Evolutionary conservation across 2,113 vertebrate species (phyloP), one percentile per base, ranked within the genome.

Genomic region (Calyptomena viridis): DNA sequence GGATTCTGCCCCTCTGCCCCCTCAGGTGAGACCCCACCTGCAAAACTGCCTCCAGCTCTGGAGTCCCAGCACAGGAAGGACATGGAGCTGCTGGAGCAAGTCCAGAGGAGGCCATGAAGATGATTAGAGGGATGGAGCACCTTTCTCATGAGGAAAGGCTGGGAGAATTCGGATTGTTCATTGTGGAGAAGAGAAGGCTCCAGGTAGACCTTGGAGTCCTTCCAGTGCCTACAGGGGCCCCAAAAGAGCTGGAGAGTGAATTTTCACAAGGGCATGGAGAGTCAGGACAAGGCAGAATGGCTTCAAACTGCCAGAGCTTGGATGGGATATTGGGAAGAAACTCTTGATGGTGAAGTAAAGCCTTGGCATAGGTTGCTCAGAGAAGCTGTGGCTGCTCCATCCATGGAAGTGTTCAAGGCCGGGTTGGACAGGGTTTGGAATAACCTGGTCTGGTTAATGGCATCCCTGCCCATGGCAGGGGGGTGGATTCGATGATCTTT

Each of bases 401-500:
- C 35, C 71, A 30, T 63, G 35, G 25, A 33, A 14, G 1, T 35
- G 25, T 56, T 11, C 71, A 35, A 9, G 2, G 25, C 4, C 79
- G 42, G 18, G 3, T 2, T 84, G 49, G 12, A 35, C 0, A 0
- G 14, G 0, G 25, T 8, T 33, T 35, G 40, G 55, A 56, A 14
- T 10, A 37, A 0, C 14, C 21, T 42, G 55, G 17, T 3, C 3
- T 3, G 7, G 40, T 37, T 25, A 35, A 3, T 62, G 5, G 8
- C 25, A 22, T 28, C 18, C 21, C 5, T 37, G 46, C 10, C 52
- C 10, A 9, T 11, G 33, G 23, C 23, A 37, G 8, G 21, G 33
- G 20, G 20, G 8, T 76, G 59, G 59, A 52, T 5, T 11, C 13
- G 37, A 10, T 42, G 31, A n/a, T 22, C 4, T 22, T n/a, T 21